Base-by-base conservation (phyloP, 2,797 vertebrate genomes). In the Ambastaia sidthimunki region DNA sequence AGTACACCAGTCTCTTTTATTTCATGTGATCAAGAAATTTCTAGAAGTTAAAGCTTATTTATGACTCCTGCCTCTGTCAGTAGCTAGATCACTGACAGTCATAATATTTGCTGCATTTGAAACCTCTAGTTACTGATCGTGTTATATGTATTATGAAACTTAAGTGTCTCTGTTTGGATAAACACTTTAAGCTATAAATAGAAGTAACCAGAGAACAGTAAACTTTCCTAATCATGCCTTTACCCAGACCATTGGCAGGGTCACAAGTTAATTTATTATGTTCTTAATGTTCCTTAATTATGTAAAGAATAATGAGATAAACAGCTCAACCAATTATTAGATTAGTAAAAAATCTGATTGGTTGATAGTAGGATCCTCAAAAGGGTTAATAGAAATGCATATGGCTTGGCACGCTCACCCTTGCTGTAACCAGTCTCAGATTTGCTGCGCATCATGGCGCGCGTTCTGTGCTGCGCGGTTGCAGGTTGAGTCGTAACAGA, bases 361-460 rank as follows among this genome's bases (percentile, higher is more conserved):
- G 54, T 37, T 73, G 44, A 41, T 11, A 23, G 55, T 52, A 48
- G 4, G 15, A 50, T 59, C 48, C 55, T 74, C 12, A 34, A 57
- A 28, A 67, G 69, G n/a, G 69, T 74, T 63, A 71, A 37, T 16
- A 72, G 34, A 16, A 66, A 28, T 65, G 23, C 59, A 16, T 47
- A 16, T 6, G 23, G 23, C 13, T 62, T 62, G 59, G 25, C 2
- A 15, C 6, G 5, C 93, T 93, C 89, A 95, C 94, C 92, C 79
- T 93, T 94, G 88, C 63, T 91, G 88, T 94, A 95, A 89, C 95
- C 89, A 5, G 92, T 93, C 89, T 98, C 97, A 11, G 96, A 97
- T 90, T 95, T 95, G 91, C 96, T 97, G 89, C 96, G 94, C 89
- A 95, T 92, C 88, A 93, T 93, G 85, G 94, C 31, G 88, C 94